A percentile compares a stretch with the other conserved stretches of the same genome.
Conservation (phyloP, 2,888 invertebrate species). For the Calliphora vomitoria region DNA sequence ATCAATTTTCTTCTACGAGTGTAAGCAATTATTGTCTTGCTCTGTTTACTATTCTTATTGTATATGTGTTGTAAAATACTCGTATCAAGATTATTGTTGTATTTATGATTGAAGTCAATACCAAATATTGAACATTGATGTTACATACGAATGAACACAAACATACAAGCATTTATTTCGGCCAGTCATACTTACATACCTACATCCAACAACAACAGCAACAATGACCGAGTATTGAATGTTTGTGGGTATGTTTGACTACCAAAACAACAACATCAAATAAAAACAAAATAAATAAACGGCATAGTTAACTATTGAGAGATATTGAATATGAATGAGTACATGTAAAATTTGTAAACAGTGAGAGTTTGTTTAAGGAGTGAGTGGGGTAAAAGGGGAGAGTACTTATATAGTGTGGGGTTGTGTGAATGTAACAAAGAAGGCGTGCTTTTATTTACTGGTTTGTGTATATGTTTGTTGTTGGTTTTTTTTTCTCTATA, state of each 20-base stretch:
- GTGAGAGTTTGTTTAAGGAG: background rate
- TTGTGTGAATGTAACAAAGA: conserved; percentile 33
- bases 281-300: conserved; percentile 42
- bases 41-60: background rate
- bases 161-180: too few relatives aligned
- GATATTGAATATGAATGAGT: conserved; percentile 17
- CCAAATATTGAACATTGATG: conserved; percentile 53
- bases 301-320: conserved; percentile 39
- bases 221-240: background rate
- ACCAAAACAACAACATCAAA: conserved; percentile 16
- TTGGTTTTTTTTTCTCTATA: background rate
- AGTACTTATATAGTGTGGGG: conserved; percentile 7
- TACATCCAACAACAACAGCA: background rate
- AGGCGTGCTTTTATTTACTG: conserved; percentile 53
- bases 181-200: too few relatives aligned
- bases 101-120: conserved; percentile 60
- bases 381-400: background rate
- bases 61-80: conserved; percentile 15
- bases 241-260: too few relatives aligned
- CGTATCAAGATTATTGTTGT: background rate
- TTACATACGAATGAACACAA: background rate
- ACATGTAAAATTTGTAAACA: conserved; percentile 9
- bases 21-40: background rate
- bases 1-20: conserved; percentile 3
- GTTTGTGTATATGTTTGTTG: conserved; percentile 1